Conservation (phyloP, 2,888 invertebrate genomes). For the Microctonus aethiopoides region DNA sequence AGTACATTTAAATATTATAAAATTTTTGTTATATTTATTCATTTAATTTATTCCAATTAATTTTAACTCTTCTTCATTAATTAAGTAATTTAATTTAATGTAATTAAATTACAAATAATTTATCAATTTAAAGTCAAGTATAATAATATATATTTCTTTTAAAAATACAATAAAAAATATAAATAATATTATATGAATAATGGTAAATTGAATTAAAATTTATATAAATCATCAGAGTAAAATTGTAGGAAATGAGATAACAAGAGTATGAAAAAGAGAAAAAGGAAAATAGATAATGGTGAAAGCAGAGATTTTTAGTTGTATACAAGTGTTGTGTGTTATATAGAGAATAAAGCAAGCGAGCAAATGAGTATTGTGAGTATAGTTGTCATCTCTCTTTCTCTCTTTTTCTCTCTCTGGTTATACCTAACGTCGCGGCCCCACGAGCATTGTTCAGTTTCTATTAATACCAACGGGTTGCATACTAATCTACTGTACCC, state of each 20-base stretch:
- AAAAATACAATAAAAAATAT: neutral
- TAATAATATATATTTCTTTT: neutral
- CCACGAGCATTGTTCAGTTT: slow-evolving; percentile 62
- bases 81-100: neutral
- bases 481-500: slow-evolving; percentile 59
- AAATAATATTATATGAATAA: neutral
- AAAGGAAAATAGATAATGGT: slow-evolving; percentile 16
- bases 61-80: neutral
- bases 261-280: slow-evolving; percentile 20
- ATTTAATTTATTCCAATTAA: slow-evolving; percentile 16
- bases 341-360: neutral
- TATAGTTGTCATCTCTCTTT: too few relatives aligned
- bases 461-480: slow-evolving; percentile 63
- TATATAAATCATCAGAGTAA: neutral
- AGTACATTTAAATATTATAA: too few relatives aligned
- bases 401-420: neutral
- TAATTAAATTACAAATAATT: neutral
- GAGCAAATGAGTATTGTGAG: neutral
- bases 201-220: neutral
- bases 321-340: neutral
- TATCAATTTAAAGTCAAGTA: neutral
- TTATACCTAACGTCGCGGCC: slow-evolving; percentile 35
- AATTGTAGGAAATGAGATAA: neutral
- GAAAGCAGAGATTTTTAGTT: slow-evolving; percentile 7
- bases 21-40: too few relatives aligned